Conservation (phyloP, 2,888 invertebrate species). For the Rhopalosiphum nymphaeae region DNA sequence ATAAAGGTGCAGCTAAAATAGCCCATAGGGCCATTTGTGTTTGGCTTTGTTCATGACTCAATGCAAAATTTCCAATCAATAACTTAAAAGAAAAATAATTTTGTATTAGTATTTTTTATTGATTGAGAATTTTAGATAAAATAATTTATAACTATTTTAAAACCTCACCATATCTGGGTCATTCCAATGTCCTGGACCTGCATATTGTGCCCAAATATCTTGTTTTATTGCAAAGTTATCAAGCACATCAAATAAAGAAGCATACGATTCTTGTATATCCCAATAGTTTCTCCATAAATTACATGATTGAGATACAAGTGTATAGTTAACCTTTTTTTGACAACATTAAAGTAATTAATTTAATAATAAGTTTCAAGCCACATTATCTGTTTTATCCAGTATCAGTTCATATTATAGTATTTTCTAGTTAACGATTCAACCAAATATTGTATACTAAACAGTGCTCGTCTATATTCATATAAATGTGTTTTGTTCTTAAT, state of each 20-base stretch:
- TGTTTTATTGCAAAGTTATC: constrained; percentile 42
- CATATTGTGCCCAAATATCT: constrained; percentile 47
- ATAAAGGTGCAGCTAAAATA: constrained; percentile 78
- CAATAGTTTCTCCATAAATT: constrained; percentile 62
- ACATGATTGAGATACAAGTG: constrained; percentile 43
- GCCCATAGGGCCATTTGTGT: constrained; percentile 82
- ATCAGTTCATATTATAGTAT: not conserved
- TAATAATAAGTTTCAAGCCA: not conserved
- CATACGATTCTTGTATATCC: constrained; percentile 57
- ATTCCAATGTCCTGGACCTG: constrained; percentile 63
- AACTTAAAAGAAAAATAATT: constrained; percentile 70
- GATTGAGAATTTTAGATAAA: not conserved
- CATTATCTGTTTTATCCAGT: not conserved
- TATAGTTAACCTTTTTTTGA: constrained; percentile 63
- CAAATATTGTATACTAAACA: too few relatives aligned
- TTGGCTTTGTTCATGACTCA: constrained; percentile 76
- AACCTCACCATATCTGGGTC: constrained; percentile 62
- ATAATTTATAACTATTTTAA: not conserved
- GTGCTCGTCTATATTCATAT: too few relatives aligned
- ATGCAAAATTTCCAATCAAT: constrained; percentile 75
- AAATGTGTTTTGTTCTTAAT: too few relatives aligned
- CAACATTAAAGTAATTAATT: not conserved
- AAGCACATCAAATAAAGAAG: constrained; percentile 29
- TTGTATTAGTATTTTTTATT: not conserved
- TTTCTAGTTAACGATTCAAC: too few relatives aligned